Base-by-base conservation (phyloP, 2,797 vertebrate genomes). In the Sebastes kiyomatsui region DNA sequence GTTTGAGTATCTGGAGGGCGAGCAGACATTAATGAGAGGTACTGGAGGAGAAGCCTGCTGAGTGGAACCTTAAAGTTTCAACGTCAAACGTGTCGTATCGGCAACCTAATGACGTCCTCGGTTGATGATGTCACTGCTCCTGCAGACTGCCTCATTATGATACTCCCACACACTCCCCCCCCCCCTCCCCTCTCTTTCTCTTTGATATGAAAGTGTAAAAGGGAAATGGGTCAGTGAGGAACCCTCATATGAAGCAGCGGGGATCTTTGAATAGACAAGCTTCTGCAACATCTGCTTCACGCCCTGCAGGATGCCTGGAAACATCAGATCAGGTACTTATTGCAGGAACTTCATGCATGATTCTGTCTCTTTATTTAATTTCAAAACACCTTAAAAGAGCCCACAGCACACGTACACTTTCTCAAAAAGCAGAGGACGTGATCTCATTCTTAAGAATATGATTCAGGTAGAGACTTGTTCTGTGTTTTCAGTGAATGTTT, bases 241-340 rank as follows among this genome's bases (percentile, higher is more conserved):
- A 85, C 49, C 38, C 75, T 87, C 28, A 75, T 56, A 54, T 60
- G 64, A 84, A 78, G 69, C 77, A 38, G 3, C 25, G 0, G 38
- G 33, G 69, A 30, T 72, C 72, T 78, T 80, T 60, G 30, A 32
- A 7, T 2, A 54, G 55, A 81, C 64, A 32, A 75, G 66, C 49
- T 16, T 35, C 28, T 70, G 46, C 35, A 23, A 20, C 35, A 42
- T 73, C 60, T 16, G 16, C 67, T 80, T 54, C 3, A 7, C 25
- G 1, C 18, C 14, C 75, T 77, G 42, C 72, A 88, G 58, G 72
- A 94, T 93, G 92, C 25, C 74, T 27, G 66, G 61, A 79, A 84
- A 75, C 76, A 69, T 70, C 70, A 61, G 61, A 86, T 75, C 88
- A 88, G 92, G 92, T 89, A 91, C 7, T 4, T 73, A 55, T 46